Evolutionary conservation across 2,888 invertebrate species (phyloP), one percentile per base, ranked within the genome.

Genomic region (Apotomis turbidana): DNA sequence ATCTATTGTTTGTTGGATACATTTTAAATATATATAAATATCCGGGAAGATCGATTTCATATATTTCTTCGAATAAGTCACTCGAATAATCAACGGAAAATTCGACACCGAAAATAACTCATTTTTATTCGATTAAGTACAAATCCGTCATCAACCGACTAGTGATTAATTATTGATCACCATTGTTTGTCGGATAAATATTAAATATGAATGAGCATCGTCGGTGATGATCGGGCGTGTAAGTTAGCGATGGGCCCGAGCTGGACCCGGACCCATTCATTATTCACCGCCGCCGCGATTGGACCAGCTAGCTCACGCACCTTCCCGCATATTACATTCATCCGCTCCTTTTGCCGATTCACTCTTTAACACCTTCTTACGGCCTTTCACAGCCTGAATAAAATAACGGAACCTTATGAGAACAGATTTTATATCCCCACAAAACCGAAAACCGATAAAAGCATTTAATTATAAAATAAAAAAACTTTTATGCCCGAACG

Each of bases 361-460:
- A 88, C 90, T 91, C 87, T 89, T 91, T 91, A 91, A 90, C 91
- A 91, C 91, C 90, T 91, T 88, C 88, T 90, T 89, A 91, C 86
- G 83, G 83, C 80, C 85, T 85, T 88, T 87, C 90, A 87, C 85
- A 85, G 81, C 80, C 82, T 91, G 90, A 92, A 92, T 92, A 91
- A 91, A 89, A 89, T 89, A 90, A 86, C 84, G 83, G 81, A 87
- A 81, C 81, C 89, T 86, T 85, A 83, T 82, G 87, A 83, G 86
- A 85, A 75, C 83, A 82, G 81, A 87, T 87, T 88, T 85, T 86
- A 81, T 81, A 81, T 80, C 78, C 80, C 75, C 80, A 80, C 77
- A 79, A 79, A 78, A 77, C 77, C 78, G 76, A 84, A 84, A 83
- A 79, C 79, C 76, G 76, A 83, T 83, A 77, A 79, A 78, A 75